A percentile compares a stretch with the other conserved stretches of the same genome.
Conservation (phyloP, 2,888 invertebrate species). For the Anthrax anthrax region DNA sequence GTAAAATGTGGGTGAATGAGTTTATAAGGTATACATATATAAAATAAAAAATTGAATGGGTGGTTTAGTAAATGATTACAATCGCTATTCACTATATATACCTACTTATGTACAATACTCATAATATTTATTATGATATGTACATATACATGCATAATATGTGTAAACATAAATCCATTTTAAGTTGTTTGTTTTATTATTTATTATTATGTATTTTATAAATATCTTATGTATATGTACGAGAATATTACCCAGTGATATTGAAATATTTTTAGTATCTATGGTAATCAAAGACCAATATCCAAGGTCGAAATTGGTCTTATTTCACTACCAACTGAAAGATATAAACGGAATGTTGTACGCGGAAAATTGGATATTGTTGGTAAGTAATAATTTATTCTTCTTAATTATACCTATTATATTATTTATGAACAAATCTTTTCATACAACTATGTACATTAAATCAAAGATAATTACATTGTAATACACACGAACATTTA, state of each 20-base stretch:
- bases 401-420: no score
- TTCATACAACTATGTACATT: no score
- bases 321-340: conserved; percentile 50
- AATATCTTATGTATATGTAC: no score
- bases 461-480: no score
- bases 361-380: conserved; percentile 58
- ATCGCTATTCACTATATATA: no score
- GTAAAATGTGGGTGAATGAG: no score
- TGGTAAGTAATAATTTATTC: conserved; percentile 34
- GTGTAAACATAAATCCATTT: no score
- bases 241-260: no score
- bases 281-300: conserved; percentile 20
- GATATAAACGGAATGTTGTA: conserved; percentile 58
- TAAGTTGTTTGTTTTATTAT: background rate
- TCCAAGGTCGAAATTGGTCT: conserved; percentile 45
- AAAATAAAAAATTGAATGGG: background rate
- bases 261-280: conserved; percentile 14
- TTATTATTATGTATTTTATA: background rate
- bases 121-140: background rate
- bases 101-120: no score
- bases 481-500: no score
- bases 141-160: background rate
- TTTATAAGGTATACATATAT: background rate
- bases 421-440: no score
- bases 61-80: no score